phyloP scores from a whole-genome alignment of 2,113 vertebrate species.

The Mirza zaza region DNA sequence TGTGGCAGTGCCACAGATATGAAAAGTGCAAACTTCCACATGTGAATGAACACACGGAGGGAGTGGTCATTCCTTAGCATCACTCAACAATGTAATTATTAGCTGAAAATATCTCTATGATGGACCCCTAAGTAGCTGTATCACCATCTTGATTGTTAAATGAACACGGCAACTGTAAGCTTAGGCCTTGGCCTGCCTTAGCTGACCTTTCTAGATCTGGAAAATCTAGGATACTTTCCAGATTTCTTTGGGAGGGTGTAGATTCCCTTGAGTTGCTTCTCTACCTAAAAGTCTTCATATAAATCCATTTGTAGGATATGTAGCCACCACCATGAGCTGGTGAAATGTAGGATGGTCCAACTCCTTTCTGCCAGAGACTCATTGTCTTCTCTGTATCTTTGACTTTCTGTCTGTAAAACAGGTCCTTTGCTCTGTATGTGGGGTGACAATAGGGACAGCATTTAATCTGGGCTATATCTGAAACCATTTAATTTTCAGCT shows the following conservation, averaged over 20 bases:
- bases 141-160: neutral
- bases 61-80: neutral
- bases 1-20: neutral
- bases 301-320: neutral
- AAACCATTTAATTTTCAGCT: neutral
- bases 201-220: neutral
- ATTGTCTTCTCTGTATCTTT: neutral
- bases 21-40: neutral
- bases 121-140: neutral
- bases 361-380: neutral
- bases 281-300: neutral
- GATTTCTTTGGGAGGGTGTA: neutral
- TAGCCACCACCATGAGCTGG: neutral
- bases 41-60: neutral
- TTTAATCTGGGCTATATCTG: neutral
- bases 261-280: neutral
- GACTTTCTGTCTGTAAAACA: neutral
- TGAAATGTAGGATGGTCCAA: neutral
- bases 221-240: neutral
- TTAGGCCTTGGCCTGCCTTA: neutral
- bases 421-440: neutral
- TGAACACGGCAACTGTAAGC: neutral
- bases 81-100: neutral
- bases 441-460: neutral
- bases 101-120: neutral